Conservation (phyloP, 2,888 invertebrate genomes). For the Leptinotarsa tumamoca region DNA sequence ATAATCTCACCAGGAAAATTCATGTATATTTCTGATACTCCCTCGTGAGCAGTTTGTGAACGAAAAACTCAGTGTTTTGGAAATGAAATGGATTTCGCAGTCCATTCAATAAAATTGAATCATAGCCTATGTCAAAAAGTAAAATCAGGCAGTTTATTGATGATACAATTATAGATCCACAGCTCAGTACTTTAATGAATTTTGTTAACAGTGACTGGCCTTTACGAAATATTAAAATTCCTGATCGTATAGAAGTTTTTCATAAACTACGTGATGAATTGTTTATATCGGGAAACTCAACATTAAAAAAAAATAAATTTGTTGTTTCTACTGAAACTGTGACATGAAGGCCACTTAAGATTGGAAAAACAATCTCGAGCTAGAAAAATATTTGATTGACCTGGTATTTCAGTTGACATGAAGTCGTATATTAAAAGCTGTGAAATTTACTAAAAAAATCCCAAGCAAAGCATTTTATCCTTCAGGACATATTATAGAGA, state of each 20-base stretch:
- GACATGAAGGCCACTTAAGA: constrained; percentile 5
- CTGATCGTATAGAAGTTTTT: not conserved
- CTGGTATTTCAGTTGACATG: not conserved
- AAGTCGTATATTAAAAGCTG: not conserved
- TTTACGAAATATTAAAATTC: constrained; percentile 1
- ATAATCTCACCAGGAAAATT: constrained; percentile 1
- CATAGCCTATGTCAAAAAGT: not conserved
- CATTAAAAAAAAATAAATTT: not conserved
- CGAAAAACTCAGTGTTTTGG: not conserved
- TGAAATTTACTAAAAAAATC: not conserved
- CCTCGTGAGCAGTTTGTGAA: not conserved
- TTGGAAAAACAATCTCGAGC: not conserved
- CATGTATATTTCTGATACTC: not conserved
- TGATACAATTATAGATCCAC: constrained; percentile 10
- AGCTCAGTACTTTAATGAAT: not conserved
- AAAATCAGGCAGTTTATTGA: not conserved
- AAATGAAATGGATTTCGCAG: constrained; percentile 18
- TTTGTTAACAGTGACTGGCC: constrained; percentile 13
- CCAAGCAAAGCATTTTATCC: not conserved
- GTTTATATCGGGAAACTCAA: constrained; percentile 10
- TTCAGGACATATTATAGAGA: constrained; percentile 15
- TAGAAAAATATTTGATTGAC: not conserved
- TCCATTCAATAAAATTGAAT: constrained; percentile 5
- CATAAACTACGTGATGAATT: not conserved
- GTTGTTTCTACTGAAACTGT: not conserved